phyloP scores from a whole-genome alignment of 2,797 vertebrate species.

The Catostomus latipinnis region DNA sequence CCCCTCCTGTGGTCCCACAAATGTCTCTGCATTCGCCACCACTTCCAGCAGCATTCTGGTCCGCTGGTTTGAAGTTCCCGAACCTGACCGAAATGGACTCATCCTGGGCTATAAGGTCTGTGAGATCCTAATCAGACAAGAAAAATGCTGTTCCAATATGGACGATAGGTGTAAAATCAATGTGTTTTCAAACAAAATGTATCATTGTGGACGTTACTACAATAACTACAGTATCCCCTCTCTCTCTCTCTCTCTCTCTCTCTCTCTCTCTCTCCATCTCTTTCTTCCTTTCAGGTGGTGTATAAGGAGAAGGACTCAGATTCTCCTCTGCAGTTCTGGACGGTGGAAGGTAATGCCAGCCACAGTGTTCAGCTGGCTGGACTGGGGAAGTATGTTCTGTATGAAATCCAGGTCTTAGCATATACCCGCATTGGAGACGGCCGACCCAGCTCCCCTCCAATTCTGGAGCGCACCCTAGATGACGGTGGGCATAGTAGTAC shows the following conservation, averaged over 20 bases:
- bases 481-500: constrained; percentile 79
- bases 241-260: constrained; percentile 2
- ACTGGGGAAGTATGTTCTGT: constrained; percentile 91
- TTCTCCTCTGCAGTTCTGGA: constrained; percentile 79
- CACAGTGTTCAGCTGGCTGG: constrained; percentile 84
- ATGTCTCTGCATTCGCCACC: constrained; percentile 89
- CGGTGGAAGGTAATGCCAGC: constrained; percentile 88
- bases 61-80: constrained; percentile 88
- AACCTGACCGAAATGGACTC: constrained; percentile 90
- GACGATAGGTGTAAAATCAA: too few species aligned
- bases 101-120: constrained; percentile 95
- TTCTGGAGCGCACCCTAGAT: constrained; percentile 92
- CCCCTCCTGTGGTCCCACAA: constrained; percentile 91
- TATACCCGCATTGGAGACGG: constrained; percentile 96
- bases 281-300: constrained; percentile 80
- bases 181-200: too few species aligned
- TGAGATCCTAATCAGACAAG: neutral
- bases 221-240: neutral
- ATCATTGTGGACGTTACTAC: too few species aligned
- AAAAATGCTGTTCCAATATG: too few species aligned
- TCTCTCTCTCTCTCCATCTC: neutral
- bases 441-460: constrained; percentile 81
- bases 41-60: constrained; percentile 94
- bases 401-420: constrained; percentile 91
- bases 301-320: constrained; percentile 92